Percentiles rank a stretch among this genome's conserved stretches.
These are phyloP conservation scores for Platalea minor DNA, from an alignment of 2,797 vertebrate genomes.

Conservation along the genomic window DNA sequence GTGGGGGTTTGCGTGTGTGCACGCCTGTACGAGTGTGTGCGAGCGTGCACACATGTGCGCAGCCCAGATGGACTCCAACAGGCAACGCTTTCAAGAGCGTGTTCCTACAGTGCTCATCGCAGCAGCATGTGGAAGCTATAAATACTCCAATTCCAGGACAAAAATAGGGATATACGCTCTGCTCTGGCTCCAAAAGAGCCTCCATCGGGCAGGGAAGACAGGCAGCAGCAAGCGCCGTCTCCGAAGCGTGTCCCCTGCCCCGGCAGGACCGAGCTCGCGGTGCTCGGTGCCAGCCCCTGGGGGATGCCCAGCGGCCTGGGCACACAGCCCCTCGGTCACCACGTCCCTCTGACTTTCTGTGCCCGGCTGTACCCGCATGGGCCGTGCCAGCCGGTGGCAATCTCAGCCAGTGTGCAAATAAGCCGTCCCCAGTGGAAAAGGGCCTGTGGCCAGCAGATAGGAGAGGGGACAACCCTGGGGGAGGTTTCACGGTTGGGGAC, in stretches of 20 bases:
- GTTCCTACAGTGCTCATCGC: not conserved
- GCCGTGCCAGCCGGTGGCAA: not conserved
- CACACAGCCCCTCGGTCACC: not conserved
- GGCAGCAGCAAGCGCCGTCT: not conserved
- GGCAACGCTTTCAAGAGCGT: not conserved
- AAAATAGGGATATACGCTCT: constrained; percentile 24
- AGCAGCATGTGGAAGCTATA: not conserved
- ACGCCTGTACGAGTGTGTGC: not conserved
- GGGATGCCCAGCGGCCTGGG: rapidly evolving
- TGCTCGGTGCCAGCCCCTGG: not conserved
- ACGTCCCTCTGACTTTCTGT: not conserved
- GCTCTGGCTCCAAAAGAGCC: not conserved
- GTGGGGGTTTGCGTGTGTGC: rapidly evolving
- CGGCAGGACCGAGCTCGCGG: not conserved
- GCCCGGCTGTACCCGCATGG: not conserved
- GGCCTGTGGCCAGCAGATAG: not conserved
- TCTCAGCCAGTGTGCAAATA: not conserved
- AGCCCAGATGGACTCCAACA: not conserved
- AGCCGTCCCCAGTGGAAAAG: not conserved
- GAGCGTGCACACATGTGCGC: rapidly evolving
- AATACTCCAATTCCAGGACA: constrained; percentile 37
- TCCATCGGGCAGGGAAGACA: not conserved
- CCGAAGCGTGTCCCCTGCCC: not conserved
- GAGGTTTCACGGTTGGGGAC: not conserved
- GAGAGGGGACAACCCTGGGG: not conserved